Conservation (phyloP, 2,113 vertebrate species). For the Cephalopterus ornatus region DNA sequence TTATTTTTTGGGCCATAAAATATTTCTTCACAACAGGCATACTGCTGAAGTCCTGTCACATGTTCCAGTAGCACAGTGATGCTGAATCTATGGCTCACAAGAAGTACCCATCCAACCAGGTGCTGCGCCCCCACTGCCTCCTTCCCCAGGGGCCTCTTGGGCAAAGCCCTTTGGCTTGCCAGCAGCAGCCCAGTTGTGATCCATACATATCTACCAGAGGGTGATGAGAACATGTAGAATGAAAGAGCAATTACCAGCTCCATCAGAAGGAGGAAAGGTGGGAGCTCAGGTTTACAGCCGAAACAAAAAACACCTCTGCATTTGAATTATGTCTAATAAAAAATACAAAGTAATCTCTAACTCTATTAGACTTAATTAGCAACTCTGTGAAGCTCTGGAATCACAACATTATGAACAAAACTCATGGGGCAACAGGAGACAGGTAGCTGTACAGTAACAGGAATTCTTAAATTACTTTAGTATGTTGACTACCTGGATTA, state of each 20-base stretch:
- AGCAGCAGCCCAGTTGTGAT: background rate
- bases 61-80: background rate
- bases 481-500: background rate
- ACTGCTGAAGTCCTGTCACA: background rate
- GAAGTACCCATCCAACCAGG: background rate
- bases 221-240: rapidly evolving
- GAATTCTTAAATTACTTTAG: background rate
- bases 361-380: background rate
- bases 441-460: background rate
- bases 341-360: background rate
- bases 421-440: background rate
- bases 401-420: background rate
- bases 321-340: background rate
- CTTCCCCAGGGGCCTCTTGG: background rate
- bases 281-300: background rate
- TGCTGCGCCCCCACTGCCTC: background rate
- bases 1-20: background rate
- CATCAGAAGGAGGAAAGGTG: background rate
- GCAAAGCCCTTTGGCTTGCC: background rate
- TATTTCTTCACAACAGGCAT: background rate
- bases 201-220: background rate
- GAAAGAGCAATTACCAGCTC: background rate
- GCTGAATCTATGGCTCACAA: background rate
- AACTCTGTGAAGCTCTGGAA: background rate
- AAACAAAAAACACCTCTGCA: background rate